Conservation (phyloP, 2,797 vertebrate genomes). For the Linurgus olivaceus region DNA sequence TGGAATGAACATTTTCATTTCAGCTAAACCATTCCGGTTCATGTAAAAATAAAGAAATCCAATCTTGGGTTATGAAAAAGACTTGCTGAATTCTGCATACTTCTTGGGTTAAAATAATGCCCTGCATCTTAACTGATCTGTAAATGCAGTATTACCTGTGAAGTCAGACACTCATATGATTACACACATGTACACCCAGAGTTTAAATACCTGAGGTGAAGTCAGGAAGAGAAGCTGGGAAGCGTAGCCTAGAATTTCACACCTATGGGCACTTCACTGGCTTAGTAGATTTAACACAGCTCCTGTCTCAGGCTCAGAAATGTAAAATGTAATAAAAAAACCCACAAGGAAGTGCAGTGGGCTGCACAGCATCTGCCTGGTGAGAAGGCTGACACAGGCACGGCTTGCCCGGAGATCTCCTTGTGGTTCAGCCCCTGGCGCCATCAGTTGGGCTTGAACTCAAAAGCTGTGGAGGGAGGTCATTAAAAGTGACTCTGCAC, state of each 20-base stretch:
- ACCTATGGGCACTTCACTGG: neutral
- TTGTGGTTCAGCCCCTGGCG: slow-evolving; percentile 75
- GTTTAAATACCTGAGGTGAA: neutral
- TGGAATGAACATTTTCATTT: slow-evolving; percentile 48
- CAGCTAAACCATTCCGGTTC: slow-evolving; percentile 36
- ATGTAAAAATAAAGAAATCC: slow-evolving; percentile 59
- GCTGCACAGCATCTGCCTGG: slow-evolving; percentile 58
- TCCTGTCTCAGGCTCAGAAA: slow-evolving; percentile 20
- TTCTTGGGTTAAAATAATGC: slow-evolving; percentile 11
- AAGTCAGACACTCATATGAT: neutral
- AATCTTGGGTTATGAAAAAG: slow-evolving; percentile 10
- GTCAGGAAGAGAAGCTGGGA: neutral
- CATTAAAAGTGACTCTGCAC: slow-evolving; percentile 67
- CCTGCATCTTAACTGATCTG: neutral
- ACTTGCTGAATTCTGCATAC: neutral
- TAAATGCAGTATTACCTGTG: neutral
- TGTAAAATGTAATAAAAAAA: neutral
- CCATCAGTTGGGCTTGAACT: slow-evolving; percentile 74
- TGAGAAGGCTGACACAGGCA: slow-evolving; percentile 34
- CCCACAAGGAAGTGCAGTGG: slow-evolving; percentile 34
- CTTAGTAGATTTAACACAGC: slow-evolving; percentile 21
- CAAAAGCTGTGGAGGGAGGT: slow-evolving; percentile 71
- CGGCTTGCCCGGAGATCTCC: slow-evolving; percentile 55
- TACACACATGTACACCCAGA: neutral
- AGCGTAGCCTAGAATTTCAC: neutral